These are phyloP conservation scores for Cephus runcator DNA, from an alignment of 2,888 invertebrate genomes.

Conservation along the genomic window DNA sequence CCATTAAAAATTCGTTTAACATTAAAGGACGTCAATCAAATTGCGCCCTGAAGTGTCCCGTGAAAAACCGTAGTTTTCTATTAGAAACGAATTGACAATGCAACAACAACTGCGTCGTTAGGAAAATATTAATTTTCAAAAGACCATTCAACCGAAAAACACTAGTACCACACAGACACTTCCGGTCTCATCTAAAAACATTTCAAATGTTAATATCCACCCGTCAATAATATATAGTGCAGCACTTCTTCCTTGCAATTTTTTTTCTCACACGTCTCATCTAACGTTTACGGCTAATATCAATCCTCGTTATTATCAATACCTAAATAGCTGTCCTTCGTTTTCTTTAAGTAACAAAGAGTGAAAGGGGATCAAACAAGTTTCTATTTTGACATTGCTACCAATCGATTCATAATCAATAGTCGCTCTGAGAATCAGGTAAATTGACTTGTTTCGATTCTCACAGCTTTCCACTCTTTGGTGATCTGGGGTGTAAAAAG, in stretches of 20 bases:
- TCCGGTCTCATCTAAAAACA: not conserved
- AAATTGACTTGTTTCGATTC: not conserved
- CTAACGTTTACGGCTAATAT: constrained; percentile 13
- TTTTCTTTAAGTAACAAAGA: constrained; percentile 27
- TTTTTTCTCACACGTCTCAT: constrained; percentile 21
- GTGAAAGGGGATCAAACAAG: constrained; percentile 37
- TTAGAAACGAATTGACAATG: not conserved
- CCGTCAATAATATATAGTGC: constrained; percentile 34
- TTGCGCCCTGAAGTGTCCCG: not conserved
- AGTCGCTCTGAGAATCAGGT: not conserved
- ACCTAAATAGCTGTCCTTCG: constrained; percentile 27
- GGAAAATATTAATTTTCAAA: not conserved
- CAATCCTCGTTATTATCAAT: constrained; percentile 27
- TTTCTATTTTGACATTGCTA: constrained; percentile 39
- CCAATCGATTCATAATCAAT: not conserved
- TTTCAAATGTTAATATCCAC: not conserved
- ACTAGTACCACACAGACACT: not conserved
- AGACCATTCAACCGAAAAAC: not conserved
- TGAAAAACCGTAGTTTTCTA: not conserved
- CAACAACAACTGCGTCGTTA: not conserved
- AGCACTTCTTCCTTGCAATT: constrained; percentile 38
- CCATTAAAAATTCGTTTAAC: not conserved
- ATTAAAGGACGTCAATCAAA: not conserved
- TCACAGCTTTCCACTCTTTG: constrained; percentile 37
- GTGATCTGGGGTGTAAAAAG: constrained; percentile 24